Base-by-base conservation (phyloP, 2,797 vertebrate species). In the Pygocentrus nattereri region DNA sequence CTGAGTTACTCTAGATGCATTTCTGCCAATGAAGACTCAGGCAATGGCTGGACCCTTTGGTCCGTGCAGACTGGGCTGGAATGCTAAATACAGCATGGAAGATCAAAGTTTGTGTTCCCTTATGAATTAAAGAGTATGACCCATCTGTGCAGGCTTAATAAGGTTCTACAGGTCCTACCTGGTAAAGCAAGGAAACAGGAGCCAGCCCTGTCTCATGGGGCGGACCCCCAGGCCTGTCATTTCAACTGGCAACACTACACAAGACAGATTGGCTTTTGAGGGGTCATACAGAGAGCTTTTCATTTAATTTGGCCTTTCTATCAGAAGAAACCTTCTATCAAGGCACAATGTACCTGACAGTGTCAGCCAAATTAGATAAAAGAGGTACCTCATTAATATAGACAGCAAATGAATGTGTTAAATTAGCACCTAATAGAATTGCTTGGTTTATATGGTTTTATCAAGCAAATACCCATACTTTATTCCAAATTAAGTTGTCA, bases 81-180 rank as follows among this genome's bases (percentile, higher is more conserved):
- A 91, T 88, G 80, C 89, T 87, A 89, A 90, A 87, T 86, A 83
- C 50, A 64, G 80, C 56, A 64, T 10, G 58, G 49, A 72, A 90
- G 91, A 93, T 93, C 91, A 93, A 93, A 92, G 91, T 91, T 87
- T 87, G 88, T 85, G 82, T 64, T 88, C 86, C 89, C 90, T 92
- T 90, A 93, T 93, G 91, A 93, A 93, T 93, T 92, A 92, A 93
- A 92, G 88, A 93, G 88, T 61, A 81, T 79, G 86, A 88, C 86
- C 93, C 91, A 93, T 93, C 91, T 93, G 91, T 91, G 90, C 86
- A 69, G 87, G 76, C 59, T 54, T 85, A 82, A 82, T 82, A 84
- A 81, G 83, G 65, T 68, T 13, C 58, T 61, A 62, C 64, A 75
- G 70, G 69, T 62, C 81, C 54, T 77, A 77, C 73, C 50, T 78